Base-by-base conservation (phyloP, 2,113 vertebrate species). In the Hepsetus odoe region DNA sequence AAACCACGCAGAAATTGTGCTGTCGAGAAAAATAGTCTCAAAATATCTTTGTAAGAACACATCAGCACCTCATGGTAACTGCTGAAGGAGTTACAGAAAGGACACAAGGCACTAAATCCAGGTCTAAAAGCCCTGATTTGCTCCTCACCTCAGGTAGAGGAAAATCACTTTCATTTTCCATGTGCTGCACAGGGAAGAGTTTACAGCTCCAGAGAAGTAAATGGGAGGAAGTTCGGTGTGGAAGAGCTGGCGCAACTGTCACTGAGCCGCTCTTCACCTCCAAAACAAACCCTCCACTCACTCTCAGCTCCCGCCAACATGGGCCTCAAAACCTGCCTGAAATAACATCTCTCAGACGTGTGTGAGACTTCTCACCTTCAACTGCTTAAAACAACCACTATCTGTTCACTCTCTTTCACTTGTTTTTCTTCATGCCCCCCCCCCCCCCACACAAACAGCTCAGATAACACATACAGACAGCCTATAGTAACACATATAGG, bases 161-260 rank as follows among this genome's bases (percentile, higher is more conserved):
- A 56, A 26, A 56, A 5, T 16, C 58, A 65, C 33, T 11, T 65
- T 65, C 22, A 20, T 20, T 32, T 20, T 65, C 32, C 20, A 20
- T 2, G 22, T 3, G 32, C 80, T 77, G 62, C 66, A 74, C 80
- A 84, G 33, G 20, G 32, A 42, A 2, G 49, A 61, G 72, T 69
- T 44, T 13, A 46, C 56, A 72, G 66, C 80, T 85, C 79, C 77
- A 77, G 38, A 73, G 22, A 11, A 20, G 10, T 44, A 76, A 82
- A 33, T 74, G 58, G 62, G 46, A 65, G 59, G n/a, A 81, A 59
- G 61, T 66, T 53, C 35, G 38, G 67, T 49, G 42, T 30, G 38
- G 30, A 62, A 58, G 14, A 44, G 65, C 53, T 32, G 73, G 46
- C 74, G 49, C 49, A 64, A 46, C 68, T 62, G 79, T 70, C 79